Evolutionary conservation across 2,888 invertebrate species (phyloP), one percentile per base, ranked within the genome.

Genomic region (Uloborus plumipes): DNA sequence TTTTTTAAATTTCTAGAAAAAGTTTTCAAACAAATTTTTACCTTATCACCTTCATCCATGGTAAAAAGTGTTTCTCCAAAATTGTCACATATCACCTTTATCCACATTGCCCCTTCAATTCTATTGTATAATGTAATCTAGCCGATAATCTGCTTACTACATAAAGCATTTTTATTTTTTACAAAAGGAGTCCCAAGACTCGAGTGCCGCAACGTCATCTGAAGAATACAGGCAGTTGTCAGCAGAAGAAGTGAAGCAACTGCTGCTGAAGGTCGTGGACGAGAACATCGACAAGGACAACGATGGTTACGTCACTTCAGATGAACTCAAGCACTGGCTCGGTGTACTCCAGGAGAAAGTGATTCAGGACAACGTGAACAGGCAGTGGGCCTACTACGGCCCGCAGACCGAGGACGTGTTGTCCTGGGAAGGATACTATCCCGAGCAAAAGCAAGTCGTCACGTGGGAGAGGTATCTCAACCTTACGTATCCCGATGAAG

Each of bases 361-460:
- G 20, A 85, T 87, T 13, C 82, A 85, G n/a, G 86, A 86, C 15
- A 86, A 87, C 64, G 84, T 87, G n/a, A 85, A 87, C 31, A 66
- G 85, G 26, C 87, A 86, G 69, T 87, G 87, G 87, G 80, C 64
- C 15, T 86, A 85, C 51, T 87, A 86, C 76, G 64, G 82, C n/a
- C 86, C 86, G n/a, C 71, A 84, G 58, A 74, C 85, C 4, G 84
- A 86, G 51, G 86, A 86, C 55, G 85, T 85, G 0, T 66, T 85
- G 51, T 85, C 85, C 16, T 86, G 86, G 86, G 84, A 86, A 53
- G 85, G 84, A 16, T 86, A 86, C 62, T 78, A 85, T 55, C 86
- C 85, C 2, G 84, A 85, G 47, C 73, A 86, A 51, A 85, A 85
- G 72, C 84, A 86, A 62, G 85, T 85, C 13, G 61, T 87, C 1